phyloP scores from a whole-genome alignment of 2,888 invertebrate species.

The Drosophila engyochracea region DNA sequence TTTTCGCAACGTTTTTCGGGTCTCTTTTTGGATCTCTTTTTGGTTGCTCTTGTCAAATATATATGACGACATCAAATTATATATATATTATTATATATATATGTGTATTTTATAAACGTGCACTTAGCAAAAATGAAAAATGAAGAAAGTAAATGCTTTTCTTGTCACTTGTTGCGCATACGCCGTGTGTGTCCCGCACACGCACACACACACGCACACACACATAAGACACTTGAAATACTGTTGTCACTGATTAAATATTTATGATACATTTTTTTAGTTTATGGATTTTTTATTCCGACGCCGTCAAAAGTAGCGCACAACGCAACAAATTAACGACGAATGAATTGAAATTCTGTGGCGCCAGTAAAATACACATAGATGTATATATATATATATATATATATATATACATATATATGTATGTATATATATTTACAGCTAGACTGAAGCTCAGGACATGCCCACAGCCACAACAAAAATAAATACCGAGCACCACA shows the following conservation, averaged over 20 bases:
- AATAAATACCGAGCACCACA: conserved; percentile 2
- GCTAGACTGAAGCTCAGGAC: conserved; percentile 17
- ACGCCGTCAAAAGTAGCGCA: conserved; percentile 38
- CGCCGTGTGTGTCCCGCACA: conserved; percentile 57
- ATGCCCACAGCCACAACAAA: conserved; percentile 11
- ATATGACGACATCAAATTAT: conserved; percentile 62
- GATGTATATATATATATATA: conserved; percentile 19
- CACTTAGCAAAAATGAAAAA: conserved; percentile 52
- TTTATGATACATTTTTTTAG: conserved; percentile 52
- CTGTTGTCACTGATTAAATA: conserved; percentile 49
- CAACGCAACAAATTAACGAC: conserved; percentile 61
- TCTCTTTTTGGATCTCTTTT: conserved; percentile 36
- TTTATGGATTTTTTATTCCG: conserved; percentile 55
- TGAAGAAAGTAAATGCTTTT: conserved; percentile 56
- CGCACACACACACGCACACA: background rate
- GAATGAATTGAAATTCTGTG: conserved; percentile 65
- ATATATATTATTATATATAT: conserved; percentile 12
- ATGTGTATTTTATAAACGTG: conserved; percentile 38
- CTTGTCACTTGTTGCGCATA: conserved; percentile 77
- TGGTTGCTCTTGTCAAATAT: conserved; percentile 42
- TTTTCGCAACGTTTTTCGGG: conserved; percentile 56
- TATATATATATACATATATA: background rate
- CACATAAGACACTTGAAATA: conserved; percentile 5
- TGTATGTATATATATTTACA: conserved; percentile 25
- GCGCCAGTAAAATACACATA: conserved; percentile 7